Conservation (phyloP, 2,797 vertebrate genomes). For the Cottoperca gobio region DNA sequence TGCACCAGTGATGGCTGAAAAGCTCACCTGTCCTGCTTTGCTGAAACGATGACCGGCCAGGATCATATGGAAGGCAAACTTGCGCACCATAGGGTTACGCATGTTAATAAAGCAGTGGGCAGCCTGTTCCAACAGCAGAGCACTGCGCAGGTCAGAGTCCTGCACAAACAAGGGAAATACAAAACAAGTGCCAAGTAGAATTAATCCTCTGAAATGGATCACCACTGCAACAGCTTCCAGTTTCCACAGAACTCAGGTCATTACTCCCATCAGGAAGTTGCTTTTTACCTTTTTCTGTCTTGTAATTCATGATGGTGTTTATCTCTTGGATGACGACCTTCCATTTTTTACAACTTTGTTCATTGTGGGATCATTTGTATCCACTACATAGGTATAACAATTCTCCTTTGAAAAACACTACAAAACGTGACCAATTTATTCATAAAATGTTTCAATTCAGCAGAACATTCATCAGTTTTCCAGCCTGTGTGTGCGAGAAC, state of each 20-base stretch:
- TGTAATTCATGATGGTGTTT: background rate
- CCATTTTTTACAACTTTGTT: background rate
- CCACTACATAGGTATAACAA: background rate
- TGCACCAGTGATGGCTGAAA: background rate
- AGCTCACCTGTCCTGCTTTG: constrained; percentile 95
- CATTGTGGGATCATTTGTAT: background rate
- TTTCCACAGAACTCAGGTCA: background rate
- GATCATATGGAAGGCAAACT: constrained; percentile 99
- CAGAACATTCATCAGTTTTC: background rate
- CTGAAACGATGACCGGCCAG: constrained; percentile 96
- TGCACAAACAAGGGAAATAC: constrained; percentile 11
- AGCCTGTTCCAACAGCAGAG: constrained; percentile 95
- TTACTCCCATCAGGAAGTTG: background rate
- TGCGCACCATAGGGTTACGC: constrained; percentile 97
- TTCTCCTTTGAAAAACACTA: background rate
- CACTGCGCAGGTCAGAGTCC: constrained; percentile 98
- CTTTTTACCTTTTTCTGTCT: background rate
- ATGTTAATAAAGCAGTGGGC: constrained; percentile 99
- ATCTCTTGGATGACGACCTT: background rate
- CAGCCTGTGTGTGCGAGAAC: background rate
- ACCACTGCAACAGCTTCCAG: too few species aligned
- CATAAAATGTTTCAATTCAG: background rate
- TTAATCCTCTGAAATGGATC: background rate
- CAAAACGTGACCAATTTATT: background rate
- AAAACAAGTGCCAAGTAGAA: constrained; percentile 2